phyloP scores from a whole-genome alignment of 1,140 invertebrate species.

The Zaprionus lachaisei region DNA sequence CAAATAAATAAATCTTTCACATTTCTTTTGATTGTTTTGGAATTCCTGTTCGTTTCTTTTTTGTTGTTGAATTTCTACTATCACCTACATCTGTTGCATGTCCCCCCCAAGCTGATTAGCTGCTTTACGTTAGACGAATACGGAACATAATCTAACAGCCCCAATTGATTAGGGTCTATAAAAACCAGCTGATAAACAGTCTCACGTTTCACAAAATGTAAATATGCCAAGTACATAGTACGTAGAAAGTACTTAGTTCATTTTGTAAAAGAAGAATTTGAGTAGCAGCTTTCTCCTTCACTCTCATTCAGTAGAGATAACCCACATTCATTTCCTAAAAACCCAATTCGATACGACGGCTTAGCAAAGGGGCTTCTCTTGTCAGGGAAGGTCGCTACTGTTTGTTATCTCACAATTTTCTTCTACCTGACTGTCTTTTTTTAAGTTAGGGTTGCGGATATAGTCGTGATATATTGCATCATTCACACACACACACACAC shows the following conservation, averaged over 20 bases:
- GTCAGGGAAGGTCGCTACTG: constrained; percentile 10
- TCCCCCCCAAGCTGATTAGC: not conserved
- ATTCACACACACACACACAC: constrained; percentile 1
- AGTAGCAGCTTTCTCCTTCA: not conserved
- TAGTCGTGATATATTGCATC: constrained; percentile 10
- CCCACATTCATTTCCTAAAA: not conserved
- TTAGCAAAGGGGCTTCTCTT: constrained; percentile 23
- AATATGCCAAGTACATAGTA: not conserved
- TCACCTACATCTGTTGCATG: not conserved
- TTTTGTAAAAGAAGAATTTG: constrained; percentile 1
- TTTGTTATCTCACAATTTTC: constrained; percentile 32
- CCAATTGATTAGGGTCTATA: not conserved
- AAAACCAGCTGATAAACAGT: constrained; percentile 5
- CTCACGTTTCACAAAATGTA: constrained; percentile 7
- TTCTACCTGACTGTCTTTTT: constrained; percentile 29
- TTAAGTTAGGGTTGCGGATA: constrained; percentile 48
- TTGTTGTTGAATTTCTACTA: not conserved
- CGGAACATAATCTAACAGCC: constrained; percentile 3
- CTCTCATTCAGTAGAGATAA: not conserved
- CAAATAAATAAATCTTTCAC: not conserved
- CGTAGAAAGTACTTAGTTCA: not conserved
- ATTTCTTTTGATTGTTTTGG: not conserved
- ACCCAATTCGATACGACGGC: constrained; percentile 17
- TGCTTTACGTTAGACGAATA: constrained; percentile 10
- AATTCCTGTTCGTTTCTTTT: not conserved